Base-by-base conservation (phyloP, 2,888 invertebrate genomes). In the Spodoptera exigua region DNA sequence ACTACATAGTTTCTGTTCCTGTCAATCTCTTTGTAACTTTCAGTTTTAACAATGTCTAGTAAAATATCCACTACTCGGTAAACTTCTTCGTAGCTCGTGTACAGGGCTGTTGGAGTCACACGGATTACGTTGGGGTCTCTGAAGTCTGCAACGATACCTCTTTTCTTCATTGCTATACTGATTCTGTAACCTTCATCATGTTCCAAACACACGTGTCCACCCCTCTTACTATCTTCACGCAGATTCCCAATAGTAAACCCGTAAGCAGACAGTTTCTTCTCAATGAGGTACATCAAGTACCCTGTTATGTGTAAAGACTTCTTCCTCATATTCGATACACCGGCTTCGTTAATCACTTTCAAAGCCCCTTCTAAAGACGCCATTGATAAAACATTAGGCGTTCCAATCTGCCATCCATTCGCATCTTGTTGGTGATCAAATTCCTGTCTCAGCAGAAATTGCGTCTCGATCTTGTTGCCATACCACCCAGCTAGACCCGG, bases 401-500 rank as follows among this genome's bases (percentile, higher is more conserved):
- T 80, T 5, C 92, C 90, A 2, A 91, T 86, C 60, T 90, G 92
- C 90, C 88, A 90, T 2, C 93, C 93, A 14, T 80, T 86, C 0
- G 89, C 91, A 39, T 88, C 82, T 64, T 86, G 75, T 36, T 90
- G 84, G 16, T 91, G 92, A 1, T 92, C 92, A 35, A 91, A 93
- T 18, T 89, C 80, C 70, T 92, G 93, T 1, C 66, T 70, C 11
- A 92, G 56, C 14, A 83, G 49, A 53, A 93, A 92, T 58, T 90
- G 91, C 0, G 89, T 89, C 32, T 89, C 84, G 0, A 61, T 76
- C 47, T 83, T 91, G 47, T 91, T 92, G 0, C 92, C 92, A 41
- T 70, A 89, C 92, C 93, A 92, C 0, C 93, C 92, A 3, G 88
- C 73, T 16, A 93, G 40, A 0, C 92, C 92, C 1, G 92, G 92